phyloP scores from a whole-genome alignment of 92 coral and sea anemone species.

The Desmophyllum pertusum region DNA sequence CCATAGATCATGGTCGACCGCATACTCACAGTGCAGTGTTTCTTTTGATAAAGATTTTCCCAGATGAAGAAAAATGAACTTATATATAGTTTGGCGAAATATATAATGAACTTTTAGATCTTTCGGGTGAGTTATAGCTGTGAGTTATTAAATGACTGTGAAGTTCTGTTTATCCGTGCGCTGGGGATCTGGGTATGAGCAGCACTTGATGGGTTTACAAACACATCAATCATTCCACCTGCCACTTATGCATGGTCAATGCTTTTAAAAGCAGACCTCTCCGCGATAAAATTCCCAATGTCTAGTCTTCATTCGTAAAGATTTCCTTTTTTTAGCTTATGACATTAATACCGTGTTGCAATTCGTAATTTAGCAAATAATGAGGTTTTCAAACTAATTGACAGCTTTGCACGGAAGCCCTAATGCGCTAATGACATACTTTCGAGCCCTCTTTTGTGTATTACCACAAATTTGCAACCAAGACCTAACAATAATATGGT shows the following conservation, averaged over 20 bases:
- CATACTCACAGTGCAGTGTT: no score
- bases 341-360: neutral
- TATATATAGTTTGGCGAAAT: neutral
- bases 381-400: slow-evolving; percentile 23
- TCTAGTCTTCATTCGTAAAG: neutral
- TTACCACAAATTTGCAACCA: slow-evolving; percentile 10
- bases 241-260: neutral
- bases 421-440: neutral
- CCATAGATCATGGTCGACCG: no score
- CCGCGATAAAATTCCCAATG: neutral
- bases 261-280: neutral
- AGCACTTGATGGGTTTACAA: neutral
- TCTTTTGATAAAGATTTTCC: neutral
- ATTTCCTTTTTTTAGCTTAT: neutral
- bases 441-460: neutral
- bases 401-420: slow-evolving; percentile 1
- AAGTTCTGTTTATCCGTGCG: neutral
- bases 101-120: neutral
- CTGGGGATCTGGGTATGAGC: neutral
- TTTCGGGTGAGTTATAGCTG: neutral
- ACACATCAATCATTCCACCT: neutral
- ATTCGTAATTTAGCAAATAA: neutral
- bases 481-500: slow-evolving; percentile 16
- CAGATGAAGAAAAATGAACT: neutral
- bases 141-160: neutral